These are phyloP conservation scores for Engraulis encrasicolus DNA, from an alignment of 2,113 vertebrate genomes.

Conservation along the genomic window DNA sequence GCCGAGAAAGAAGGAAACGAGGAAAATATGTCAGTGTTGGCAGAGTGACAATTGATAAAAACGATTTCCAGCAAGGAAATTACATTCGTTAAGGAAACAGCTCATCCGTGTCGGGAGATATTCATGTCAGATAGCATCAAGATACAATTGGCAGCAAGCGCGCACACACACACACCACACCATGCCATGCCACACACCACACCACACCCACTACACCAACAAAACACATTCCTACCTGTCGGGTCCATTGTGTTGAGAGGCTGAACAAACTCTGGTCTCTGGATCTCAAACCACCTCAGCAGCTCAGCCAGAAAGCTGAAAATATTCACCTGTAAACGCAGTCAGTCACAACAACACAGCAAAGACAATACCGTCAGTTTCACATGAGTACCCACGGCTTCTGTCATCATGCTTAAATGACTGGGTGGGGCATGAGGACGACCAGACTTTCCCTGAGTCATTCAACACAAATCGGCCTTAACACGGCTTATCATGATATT, in stretches of 20 bases:
- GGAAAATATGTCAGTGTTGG: too few relatives aligned
- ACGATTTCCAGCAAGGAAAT: not conserved
- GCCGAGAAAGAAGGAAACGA: conserved; percentile 33
- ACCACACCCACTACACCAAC: not conserved
- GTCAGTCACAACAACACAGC: not conserved
- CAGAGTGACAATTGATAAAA: not conserved
- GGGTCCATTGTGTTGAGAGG: conserved; percentile 73
- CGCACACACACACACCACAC: not conserved
- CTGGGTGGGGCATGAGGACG: not conserved
- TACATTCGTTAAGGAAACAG: too few relatives aligned
- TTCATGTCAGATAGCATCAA: not conserved
- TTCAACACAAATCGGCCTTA: too few relatives aligned
- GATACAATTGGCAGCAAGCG: not conserved
- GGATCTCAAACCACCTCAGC: conserved; percentile 86
- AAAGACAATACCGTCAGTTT: not conserved
- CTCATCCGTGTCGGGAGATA: too few relatives aligned
- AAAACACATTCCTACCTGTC: conserved; percentile 63
- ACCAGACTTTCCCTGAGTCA: too few relatives aligned
- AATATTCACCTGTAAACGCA: conserved; percentile 81
- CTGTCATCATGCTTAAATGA: not conserved
- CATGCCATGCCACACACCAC: not conserved
- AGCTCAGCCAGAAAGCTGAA: conserved; percentile 86
- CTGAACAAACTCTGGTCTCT: conserved; percentile 86
- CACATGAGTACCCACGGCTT: not conserved
- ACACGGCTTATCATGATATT: too few relatives aligned